Conservation (phyloP, 2,797 vertebrate genomes). For the Aeoliscus strigatus region DNA sequence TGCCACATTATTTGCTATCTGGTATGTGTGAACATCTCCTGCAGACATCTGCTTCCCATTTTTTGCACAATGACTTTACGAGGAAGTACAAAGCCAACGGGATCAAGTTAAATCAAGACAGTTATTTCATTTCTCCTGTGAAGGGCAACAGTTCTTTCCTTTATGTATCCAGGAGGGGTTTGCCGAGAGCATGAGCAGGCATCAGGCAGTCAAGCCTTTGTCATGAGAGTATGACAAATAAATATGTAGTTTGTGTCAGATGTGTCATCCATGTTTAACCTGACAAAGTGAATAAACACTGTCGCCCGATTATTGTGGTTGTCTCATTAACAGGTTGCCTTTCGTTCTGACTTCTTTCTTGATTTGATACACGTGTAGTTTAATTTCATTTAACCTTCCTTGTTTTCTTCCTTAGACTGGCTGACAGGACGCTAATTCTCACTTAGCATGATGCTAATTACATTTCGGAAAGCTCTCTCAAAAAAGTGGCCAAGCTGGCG, state of each 20-base stretch:
- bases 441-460: too few species aligned
- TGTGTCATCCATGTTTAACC: too few species aligned
- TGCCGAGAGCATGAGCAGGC: background rate
- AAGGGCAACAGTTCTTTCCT: background rate
- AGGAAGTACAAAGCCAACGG: constrained; percentile 13
- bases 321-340: too few species aligned
- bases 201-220: too few species aligned
- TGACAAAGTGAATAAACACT: too few species aligned
- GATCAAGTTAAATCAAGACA: constrained; percentile 17
- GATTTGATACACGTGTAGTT: background rate
- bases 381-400: background rate
- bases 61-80: constrained; percentile 22
- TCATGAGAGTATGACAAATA: too few species aligned
- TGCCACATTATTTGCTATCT: constrained; percentile 55
- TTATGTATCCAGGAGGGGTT: background rate
- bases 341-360: background rate
- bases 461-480: too few species aligned
- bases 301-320: too few species aligned
- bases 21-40: constrained; percentile 45
- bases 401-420: background rate
- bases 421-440: too few species aligned
- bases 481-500: too few species aligned
- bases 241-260: too few species aligned
- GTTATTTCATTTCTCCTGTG: constrained; percentile 1
- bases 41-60: constrained; percentile 50